These are phyloP conservation scores for Drosophila mettleri DNA, from an alignment of 2,888 invertebrate genomes.

Conservation along the genomic window DNA sequence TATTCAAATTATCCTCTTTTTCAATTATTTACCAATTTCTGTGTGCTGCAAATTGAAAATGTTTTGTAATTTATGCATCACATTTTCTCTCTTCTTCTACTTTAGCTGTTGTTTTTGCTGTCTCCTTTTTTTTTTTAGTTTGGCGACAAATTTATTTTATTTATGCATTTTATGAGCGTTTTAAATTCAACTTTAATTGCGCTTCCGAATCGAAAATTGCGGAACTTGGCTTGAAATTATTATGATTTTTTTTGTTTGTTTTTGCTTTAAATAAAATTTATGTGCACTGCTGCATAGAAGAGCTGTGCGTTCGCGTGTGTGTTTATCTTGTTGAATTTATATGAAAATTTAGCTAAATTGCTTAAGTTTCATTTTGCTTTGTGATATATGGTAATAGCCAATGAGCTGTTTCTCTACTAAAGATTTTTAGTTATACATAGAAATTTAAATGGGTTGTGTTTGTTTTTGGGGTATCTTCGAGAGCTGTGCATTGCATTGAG, in stretches of 20 bases:
- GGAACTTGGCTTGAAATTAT: slow-evolving; percentile 25
- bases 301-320: background rate
- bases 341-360: slow-evolving; percentile 7
- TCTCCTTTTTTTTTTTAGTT: slow-evolving; percentile 13
- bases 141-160: slow-evolving; percentile 34
- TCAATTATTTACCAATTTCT: slow-evolving; percentile 23
- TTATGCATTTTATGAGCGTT: slow-evolving; percentile 41
- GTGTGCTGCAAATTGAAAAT: slow-evolving; percentile 22
- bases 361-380: background rate
- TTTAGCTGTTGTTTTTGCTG: slow-evolving; percentile 4
- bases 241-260: background rate
- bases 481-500: too few relatives aligned
- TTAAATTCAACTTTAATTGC: slow-evolving; percentile 44
- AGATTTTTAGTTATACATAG: background rate
- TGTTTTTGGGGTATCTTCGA: too few relatives aligned
- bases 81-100: slow-evolving; percentile 16
- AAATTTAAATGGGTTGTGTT: too few relatives aligned
- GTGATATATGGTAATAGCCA: background rate
- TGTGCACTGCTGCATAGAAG: background rate
- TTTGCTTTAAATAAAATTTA: slow-evolving; percentile 13
- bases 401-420: background rate
- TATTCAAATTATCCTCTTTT: slow-evolving; percentile 31
- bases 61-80: slow-evolving; percentile 38
- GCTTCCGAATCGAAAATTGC: slow-evolving; percentile 51
- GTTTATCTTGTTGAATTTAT: slow-evolving; percentile 23